Evolutionary conservation across 2,797 vertebrate genomes (phyloP), one percentile per base, ranked within the genome.

Genomic region (Parambassis ranga): DNA sequence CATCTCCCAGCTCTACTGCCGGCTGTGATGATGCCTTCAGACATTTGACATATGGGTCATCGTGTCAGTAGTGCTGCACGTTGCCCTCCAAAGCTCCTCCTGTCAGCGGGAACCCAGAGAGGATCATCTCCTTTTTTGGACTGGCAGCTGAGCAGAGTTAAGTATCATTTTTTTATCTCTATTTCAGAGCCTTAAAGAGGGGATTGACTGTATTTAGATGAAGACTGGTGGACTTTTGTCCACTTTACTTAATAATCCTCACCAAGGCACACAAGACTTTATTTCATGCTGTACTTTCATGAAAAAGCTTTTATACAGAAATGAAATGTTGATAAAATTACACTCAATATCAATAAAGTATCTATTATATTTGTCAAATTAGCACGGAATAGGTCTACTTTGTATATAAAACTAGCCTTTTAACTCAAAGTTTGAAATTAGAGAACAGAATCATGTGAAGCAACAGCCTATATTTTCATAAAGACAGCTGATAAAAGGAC

Each of bases 101-200:
- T 23, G 26, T 71, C 72, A 77, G 31, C 23, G n/a, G 71, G 32
- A 74, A 77, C 66, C 68, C 55, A 52, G 61, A 71, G 42, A 67
- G 79, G 76, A 86, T 82, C 78, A 83, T 76, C 70, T 75, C 60
- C 39, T 72, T 67, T 79, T 74, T 73, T 84, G 77, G 75, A 74
- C 48, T 47, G 67, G 44, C 36, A 60, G 67, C 65, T 43, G 67
- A 75, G 77, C 56, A 61, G 58, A 77, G 62, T 63, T 72, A 43
- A 70, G 61, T 51, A 23, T 51, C 10, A 0, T 65, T 50, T 72
- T 67, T 72, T 53, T 4, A 48, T 63, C 61, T 65, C 65, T 22
- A 22, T 71, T 69, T 48, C 41, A 56, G 37, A 49, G 56, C 52
- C 61, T 51, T 4, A 6, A 59, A 22, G 43, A 73, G 23, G 11